Evolutionary conservation across 53 echinoderm and acorn worm genomes (phyloP).

Genomic region (Pentamera pediparva): DNA sequence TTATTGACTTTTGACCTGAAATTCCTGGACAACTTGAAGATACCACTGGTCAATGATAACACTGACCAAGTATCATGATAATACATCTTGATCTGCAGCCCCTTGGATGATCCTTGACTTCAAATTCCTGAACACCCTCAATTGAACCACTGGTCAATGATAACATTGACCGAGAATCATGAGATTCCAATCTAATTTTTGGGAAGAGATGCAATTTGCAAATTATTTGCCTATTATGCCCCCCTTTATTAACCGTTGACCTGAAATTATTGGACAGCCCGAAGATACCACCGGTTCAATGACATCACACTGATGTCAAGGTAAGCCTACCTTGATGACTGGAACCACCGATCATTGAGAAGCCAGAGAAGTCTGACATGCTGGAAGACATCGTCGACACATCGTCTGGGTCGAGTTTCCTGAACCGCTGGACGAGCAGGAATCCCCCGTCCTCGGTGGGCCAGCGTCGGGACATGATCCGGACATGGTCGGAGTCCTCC

Average conservation of each 20-base stretch:
- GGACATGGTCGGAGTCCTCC: constrained; percentile 23
- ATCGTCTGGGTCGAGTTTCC: constrained; percentile 45
- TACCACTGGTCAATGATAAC: too few relatives aligned
- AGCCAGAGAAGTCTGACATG: constrained; percentile 60
- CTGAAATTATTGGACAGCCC: too few relatives aligned
- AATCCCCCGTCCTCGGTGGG: constrained; percentile 62
- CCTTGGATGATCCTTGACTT: too few relatives aligned
- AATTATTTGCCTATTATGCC: not conserved
- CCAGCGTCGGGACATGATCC: constrained; percentile 57
- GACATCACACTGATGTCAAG: not conserved
- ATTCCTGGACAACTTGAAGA: too few relatives aligned
- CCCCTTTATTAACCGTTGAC: not conserved
- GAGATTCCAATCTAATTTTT: too few relatives aligned
- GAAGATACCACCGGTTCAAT: not conserved
- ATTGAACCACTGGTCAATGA: too few relatives aligned
- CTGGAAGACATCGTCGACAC: constrained; percentile 53
- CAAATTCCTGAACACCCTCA: too few relatives aligned
- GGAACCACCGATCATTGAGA: constrained; percentile 1
- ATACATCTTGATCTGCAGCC: not conserved
- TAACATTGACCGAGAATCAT: not conserved
- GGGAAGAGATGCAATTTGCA: too few relatives aligned
- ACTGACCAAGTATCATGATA: too few relatives aligned
- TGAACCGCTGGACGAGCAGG: constrained; percentile 50
- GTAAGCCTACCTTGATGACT: not conserved
- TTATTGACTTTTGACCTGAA: too few relatives aligned